These are phyloP conservation scores for Cossypha niveicapilla DNA, from an alignment of 2,797 vertebrate species.

Conservation along the genomic window DNA sequence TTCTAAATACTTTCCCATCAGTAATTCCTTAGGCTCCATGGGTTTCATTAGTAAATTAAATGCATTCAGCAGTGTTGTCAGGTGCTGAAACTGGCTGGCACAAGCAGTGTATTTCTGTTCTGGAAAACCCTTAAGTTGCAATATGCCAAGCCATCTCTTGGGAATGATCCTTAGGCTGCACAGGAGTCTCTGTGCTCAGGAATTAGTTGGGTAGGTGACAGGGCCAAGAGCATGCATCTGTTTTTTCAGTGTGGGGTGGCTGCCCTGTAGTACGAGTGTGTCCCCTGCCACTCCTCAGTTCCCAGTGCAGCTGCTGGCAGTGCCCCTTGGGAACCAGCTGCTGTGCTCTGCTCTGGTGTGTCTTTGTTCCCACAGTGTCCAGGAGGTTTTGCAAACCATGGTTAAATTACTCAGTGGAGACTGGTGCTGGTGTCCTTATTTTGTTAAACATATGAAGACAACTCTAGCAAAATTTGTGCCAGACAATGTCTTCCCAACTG, in stretches of 20 bases:
- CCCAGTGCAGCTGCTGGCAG: neutral
- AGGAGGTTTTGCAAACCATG: neutral
- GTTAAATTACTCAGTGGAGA: neutral
- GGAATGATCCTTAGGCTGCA: neutral
- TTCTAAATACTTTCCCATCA: neutral
- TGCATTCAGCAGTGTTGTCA: neutral
- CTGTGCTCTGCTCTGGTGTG: neutral
- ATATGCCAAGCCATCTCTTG: neutral
- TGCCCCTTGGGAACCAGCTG: neutral
- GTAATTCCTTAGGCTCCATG: neutral
- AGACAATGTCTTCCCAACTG: neutral
- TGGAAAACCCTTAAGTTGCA: neutral
- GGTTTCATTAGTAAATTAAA: neutral
- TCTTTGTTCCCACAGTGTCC: neutral
- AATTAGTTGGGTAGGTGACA: neutral
- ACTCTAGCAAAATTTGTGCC: neutral
- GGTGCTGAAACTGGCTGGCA: neutral
- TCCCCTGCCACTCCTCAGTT: rapidly evolving
- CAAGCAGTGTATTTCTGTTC: neutral
- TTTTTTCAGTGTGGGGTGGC: neutral
- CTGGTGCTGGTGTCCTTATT: neutral
- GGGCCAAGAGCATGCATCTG: neutral
- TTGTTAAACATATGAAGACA: rapidly evolving
- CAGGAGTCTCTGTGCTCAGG: neutral
- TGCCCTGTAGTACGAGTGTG: rapidly evolving